Percentiles rank a stretch among this genome's conserved stretches.
phyloP scores from a whole-genome alignment of 2,113 vertebrate species.

The Canis aureus region DNA sequence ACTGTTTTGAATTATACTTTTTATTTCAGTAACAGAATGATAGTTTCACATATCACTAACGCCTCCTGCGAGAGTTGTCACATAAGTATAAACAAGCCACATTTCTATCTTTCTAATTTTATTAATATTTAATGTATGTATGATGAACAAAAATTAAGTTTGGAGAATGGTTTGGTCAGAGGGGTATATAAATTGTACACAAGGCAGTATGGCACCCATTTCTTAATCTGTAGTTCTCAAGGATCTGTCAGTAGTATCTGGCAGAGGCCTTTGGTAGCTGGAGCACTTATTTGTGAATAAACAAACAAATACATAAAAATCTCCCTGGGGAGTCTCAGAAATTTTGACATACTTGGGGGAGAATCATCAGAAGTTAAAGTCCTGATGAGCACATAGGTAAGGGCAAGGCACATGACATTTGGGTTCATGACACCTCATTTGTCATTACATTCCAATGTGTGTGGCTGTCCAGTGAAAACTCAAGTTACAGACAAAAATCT shows the following conservation, averaged over 20 bases:
- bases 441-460: constrained; percentile 50
- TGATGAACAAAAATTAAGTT: background rate
- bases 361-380: background rate
- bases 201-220: background rate
- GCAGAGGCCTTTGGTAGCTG: background rate
- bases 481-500: constrained; percentile 63
- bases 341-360: background rate
- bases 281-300: background rate
- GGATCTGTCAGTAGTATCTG: background rate
- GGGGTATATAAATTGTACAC: background rate
- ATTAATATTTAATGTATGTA: background rate
- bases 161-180: background rate
- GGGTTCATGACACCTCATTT: constrained; percentile 46
- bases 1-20: background rate
- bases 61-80: background rate
- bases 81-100: background rate
- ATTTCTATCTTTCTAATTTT: background rate
- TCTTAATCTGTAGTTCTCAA: background rate
- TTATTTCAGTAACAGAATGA: background rate
- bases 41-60: background rate
- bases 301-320: background rate
- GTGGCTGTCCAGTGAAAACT: background rate
- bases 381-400: background rate
- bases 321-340: background rate
- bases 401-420: background rate